A percentile compares a stretch with the other conserved stretches of the same genome.
phyloP scores from a whole-genome alignment of 2,797 vertebrate species.

The Poeciliopsis paucimaculata region DNA sequence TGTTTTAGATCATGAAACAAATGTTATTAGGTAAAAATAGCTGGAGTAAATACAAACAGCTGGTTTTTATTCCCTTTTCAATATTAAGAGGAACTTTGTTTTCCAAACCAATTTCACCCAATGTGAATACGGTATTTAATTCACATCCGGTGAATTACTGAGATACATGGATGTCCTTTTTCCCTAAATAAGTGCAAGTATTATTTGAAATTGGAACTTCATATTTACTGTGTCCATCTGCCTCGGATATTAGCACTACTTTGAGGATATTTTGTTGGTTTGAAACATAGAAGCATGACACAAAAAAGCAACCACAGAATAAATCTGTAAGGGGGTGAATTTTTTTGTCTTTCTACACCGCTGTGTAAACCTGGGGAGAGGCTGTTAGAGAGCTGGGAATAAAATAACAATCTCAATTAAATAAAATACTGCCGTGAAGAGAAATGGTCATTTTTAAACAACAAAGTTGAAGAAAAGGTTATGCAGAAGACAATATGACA shows the following conservation, averaged over 20 bases:
- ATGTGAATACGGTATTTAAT: no score
- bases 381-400: neutral
- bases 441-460: neutral
- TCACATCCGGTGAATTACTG: neutral
- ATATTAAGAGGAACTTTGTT: no score
- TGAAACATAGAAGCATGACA: neutral
- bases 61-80: neutral
- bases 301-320: neutral
- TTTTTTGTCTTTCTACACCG: neutral
- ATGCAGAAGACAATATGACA: neutral
- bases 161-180: neutral
- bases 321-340: neutral
- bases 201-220: neutral
- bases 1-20: neutral
- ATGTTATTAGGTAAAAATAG: neutral
- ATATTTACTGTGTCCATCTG: neutral
- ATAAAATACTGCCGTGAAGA: neutral
- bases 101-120: neutral
- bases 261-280: neutral
- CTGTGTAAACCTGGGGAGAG: neutral
- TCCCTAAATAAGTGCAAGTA: neutral
- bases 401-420: neutral
- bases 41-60: neutral
- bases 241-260: neutral
- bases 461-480: neutral